Evolutionary conservation across 1,140 invertebrate genomes (phyloP).

Genomic region (Phenacoccus solenopsis): DNA sequence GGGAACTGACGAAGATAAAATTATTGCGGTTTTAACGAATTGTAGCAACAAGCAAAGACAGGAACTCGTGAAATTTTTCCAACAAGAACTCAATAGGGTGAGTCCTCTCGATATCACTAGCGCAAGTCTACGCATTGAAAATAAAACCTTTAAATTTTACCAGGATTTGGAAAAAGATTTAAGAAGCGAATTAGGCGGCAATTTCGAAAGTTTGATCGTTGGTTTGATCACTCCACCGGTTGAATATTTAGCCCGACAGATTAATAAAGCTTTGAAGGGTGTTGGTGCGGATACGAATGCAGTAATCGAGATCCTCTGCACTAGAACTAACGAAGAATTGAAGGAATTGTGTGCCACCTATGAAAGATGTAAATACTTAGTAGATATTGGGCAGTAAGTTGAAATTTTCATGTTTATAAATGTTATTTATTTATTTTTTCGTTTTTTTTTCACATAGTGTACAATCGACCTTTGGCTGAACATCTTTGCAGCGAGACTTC

Average conservation of each 20-base stretch:
- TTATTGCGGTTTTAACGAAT: slow-evolving; percentile 54
- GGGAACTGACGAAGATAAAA: slow-evolving; percentile 60
- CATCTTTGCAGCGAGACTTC: slow-evolving; percentile 66
- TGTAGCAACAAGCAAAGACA: slow-evolving; percentile 53
- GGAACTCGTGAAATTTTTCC: slow-evolving; percentile 51
- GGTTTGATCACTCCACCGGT: slow-evolving; percentile 54
- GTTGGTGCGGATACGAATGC: slow-evolving; percentile 61
- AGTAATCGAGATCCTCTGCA: slow-evolving; percentile 57
- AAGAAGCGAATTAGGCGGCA: slow-evolving; percentile 58
- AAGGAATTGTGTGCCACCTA: slow-evolving; percentile 49
- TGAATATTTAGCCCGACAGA: slow-evolving; percentile 54
- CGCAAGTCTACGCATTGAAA: not conserved
- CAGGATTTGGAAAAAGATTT: slow-evolving; percentile 59
- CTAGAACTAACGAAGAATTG: slow-evolving; percentile 52
- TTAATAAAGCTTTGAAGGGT: slow-evolving; percentile 60
- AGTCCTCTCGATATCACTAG: slow-evolving; percentile 19
- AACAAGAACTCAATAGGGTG: slow-evolving; percentile 60
- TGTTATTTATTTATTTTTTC: not conserved
- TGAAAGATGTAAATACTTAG: slow-evolving; percentile 41
- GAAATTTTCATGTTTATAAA: not conserved
- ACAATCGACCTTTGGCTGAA: slow-evolving; percentile 54
- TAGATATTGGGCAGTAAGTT: not conserved
- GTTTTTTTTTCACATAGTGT: slow-evolving; percentile 39
- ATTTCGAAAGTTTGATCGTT: slow-evolving; percentile 63
- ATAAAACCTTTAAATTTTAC: slow-evolving; percentile 13